phyloP scores from a whole-genome alignment of 2,888 invertebrate species.

The Panzeria rudis region DNA sequence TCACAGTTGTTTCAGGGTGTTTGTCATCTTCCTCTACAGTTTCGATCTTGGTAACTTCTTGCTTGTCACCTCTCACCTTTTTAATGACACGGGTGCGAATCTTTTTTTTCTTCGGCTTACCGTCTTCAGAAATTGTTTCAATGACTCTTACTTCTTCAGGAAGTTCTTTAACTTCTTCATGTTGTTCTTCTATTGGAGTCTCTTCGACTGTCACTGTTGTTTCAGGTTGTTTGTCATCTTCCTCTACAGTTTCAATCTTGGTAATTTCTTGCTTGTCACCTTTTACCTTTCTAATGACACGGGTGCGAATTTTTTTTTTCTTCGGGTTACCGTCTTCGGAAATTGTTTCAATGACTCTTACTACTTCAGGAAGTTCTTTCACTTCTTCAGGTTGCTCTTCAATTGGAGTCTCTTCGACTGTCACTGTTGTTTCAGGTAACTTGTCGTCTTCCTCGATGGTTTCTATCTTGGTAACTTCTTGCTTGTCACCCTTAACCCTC shows the following conservation, averaged over 20 bases:
- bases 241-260: conserved; percentile 10
- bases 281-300: not conserved
- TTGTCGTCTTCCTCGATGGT: conserved; percentile 12
- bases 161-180: not conserved
- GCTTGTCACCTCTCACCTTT: conserved; percentile 5
- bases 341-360: not conserved
- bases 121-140: not conserved
- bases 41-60: conserved; percentile 24
- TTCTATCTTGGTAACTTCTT: conserved; percentile 24
- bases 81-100: conserved; percentile 13
- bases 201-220: conserved; percentile 15
- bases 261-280: conserved; percentile 15
- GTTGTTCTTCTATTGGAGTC: not conserved
- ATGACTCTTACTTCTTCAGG: conserved; percentile 7
- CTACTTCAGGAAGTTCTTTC: not conserved
- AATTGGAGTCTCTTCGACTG: not conserved
- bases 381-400: conserved; percentile 2
- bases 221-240: conserved; percentile 9
- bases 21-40: conserved; percentile 17
- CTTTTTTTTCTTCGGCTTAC: conserved; percentile 6
- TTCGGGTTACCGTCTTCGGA: not conserved
- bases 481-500: conserved; percentile 10
- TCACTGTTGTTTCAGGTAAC: conserved; percentile 13
- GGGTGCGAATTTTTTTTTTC: conserved; percentile 12
- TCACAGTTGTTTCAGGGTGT: conserved; percentile 17